Conservation (phyloP, 2,113 vertebrate genomes). For the Takifugu flavidus region DNA sequence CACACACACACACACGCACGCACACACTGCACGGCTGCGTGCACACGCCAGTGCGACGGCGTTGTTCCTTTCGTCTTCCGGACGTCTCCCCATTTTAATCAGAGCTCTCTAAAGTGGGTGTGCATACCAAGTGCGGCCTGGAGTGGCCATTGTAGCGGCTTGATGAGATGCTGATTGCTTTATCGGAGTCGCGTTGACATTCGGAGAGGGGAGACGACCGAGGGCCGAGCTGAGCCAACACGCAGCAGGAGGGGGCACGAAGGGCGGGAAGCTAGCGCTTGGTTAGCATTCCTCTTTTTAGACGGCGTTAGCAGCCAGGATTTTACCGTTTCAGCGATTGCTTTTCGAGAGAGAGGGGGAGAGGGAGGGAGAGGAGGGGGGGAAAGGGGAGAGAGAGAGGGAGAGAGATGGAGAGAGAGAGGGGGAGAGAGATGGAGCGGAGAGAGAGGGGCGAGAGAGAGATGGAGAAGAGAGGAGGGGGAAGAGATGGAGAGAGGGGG, state of each 20-base stretch:
- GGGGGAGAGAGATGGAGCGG: constrained; percentile 29
- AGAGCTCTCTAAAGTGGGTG: constrained; percentile 14
- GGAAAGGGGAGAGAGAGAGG: constrained; percentile 14
- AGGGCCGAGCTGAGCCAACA: not conserved
- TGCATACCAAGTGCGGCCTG: constrained; percentile 26
- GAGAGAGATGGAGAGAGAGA: constrained; percentile 27
- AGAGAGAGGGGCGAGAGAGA: constrained; percentile 12
- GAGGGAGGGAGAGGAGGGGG: constrained; percentile 4
- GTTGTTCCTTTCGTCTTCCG: constrained; percentile 4
- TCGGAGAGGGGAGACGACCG: not conserved
- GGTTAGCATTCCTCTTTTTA: too few relatives aligned
- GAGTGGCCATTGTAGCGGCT: constrained; percentile 20
- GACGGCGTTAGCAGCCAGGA: too few relatives aligned
- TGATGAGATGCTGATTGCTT: constrained; percentile 38
- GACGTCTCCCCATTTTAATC: constrained; percentile 25
- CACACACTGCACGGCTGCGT: not conserved
- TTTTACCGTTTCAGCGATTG: too few relatives aligned
- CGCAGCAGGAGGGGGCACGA: not conserved
- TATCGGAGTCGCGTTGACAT: constrained; percentile 26
- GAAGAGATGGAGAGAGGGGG: too few relatives aligned
- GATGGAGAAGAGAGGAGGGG: too few relatives aligned
- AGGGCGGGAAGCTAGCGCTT: too few relatives aligned
- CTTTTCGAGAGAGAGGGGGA: not conserved
- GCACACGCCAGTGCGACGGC: not conserved
- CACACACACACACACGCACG: not conserved